Conservation (phyloP, 2,888 invertebrate genomes). For the Dusona sp. region DNA sequence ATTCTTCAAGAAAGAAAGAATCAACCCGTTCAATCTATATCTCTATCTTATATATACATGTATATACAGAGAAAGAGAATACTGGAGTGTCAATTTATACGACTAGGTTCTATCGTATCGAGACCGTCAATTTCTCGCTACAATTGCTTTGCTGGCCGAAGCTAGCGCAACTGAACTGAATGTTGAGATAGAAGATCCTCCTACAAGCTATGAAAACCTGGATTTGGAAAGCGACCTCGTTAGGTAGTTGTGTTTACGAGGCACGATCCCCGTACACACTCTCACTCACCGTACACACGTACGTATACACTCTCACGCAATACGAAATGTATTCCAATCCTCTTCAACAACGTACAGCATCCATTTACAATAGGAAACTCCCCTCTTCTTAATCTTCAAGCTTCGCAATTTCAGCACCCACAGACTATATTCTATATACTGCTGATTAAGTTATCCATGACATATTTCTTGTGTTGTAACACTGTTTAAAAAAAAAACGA, state of each 20-base stretch:
- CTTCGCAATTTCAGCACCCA: slow-evolving; percentile 16
- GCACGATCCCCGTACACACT: background rate
- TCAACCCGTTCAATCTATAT: slow-evolving; percentile 28
- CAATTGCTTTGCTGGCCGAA: slow-evolving; percentile 47
- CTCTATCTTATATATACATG: background rate
- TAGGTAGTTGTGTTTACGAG: slow-evolving; percentile 46
- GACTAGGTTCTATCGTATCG: background rate
- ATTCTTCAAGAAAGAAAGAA: slow-evolving; percentile 27
- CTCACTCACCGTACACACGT: no score
- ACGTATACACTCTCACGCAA: slow-evolving; percentile 13
- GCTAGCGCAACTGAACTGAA: slow-evolving; percentile 35
- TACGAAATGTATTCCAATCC: slow-evolving; percentile 46
- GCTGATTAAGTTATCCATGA: background rate
- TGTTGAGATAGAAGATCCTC: slow-evolving; percentile 31
- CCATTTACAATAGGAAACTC: slow-evolving; percentile 17
- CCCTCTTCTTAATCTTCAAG: slow-evolving; percentile 39
- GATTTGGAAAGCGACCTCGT: slow-evolving; percentile 50
- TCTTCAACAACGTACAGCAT: slow-evolving; percentile 2
- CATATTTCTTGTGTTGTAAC: background rate
- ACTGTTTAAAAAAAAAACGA: background rate
- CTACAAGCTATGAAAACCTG: slow-evolving; percentile 24
- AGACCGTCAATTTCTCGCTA: slow-evolving; percentile 34
- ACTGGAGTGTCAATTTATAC: slow-evolving; percentile 55
- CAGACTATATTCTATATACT: background rate
- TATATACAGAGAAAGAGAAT: slow-evolving; percentile 9